Percentiles rank a stretch among this genome's conserved stretches.
phyloP scores from a whole-genome alignment of 2,888 invertebrate genomes.

The Andrena bicolor region DNA sequence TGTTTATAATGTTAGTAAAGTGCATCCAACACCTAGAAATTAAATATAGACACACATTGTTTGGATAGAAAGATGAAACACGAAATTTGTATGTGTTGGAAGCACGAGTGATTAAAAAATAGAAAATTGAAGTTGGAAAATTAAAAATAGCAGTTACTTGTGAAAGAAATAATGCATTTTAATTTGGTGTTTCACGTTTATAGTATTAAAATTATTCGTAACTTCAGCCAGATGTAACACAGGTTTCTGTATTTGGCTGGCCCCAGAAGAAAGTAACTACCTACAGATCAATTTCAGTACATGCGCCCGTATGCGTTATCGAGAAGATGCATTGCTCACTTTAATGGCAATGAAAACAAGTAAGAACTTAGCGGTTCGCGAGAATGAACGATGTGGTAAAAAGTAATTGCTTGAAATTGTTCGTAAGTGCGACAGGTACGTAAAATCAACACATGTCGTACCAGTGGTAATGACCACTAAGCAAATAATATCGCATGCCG shows the following conservation, averaged over 20 bases:
- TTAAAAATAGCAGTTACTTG: too few species aligned
- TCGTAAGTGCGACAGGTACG: conserved; percentile 61
- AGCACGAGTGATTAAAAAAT: background rate
- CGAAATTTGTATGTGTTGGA: background rate
- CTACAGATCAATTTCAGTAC: conserved; percentile 27
- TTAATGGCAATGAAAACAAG: conserved; percentile 38
- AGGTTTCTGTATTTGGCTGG: conserved; percentile 1
- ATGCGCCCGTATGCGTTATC: background rate
- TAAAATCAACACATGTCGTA: conserved; percentile 65
- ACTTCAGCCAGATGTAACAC: conserved; percentile 14
- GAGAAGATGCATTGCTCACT: conserved; percentile 18
- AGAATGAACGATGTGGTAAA: conserved; percentile 45
- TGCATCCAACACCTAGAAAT: background rate
- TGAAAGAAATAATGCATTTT: too few species aligned
- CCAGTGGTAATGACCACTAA: conserved; percentile 65
- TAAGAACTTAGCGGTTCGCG: conserved; percentile 26
- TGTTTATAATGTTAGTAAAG: background rate
- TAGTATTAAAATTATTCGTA: background rate
- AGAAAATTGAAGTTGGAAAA: background rate
- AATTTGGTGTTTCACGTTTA: too few species aligned
- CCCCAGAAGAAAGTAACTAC: background rate
- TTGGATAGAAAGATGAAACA: background rate
- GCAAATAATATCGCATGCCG: conserved; percentile 78
- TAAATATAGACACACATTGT: background rate
- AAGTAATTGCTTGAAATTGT: conserved; percentile 78